Base-by-base conservation (phyloP, 2,888 invertebrate species). In the Stenotaenia linearis region DNA sequence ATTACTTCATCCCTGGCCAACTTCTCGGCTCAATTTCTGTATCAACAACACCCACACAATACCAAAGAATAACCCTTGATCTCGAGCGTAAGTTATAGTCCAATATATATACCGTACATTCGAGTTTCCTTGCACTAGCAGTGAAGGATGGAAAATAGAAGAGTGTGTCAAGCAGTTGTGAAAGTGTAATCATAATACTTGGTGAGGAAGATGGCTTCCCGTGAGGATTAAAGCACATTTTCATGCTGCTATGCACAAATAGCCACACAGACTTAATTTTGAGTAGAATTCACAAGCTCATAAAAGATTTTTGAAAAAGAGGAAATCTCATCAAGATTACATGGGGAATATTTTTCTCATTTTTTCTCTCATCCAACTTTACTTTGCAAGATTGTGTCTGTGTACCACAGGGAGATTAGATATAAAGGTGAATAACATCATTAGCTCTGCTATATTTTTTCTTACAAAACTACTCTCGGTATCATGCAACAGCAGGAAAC, bases 181-280 rank as follows among this genome's bases (percentile, higher is more conserved):
- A 69, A 28, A 69, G 69, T 69, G 69, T 69, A 69, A 69, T 69
- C 69, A 69, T 69, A 69, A 69, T 69, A 69, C 69, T 69, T 69
- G 25, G 69, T 69, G 69, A 69, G 25, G 69, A 69, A 69, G 69
- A 69, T 69, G 69, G 69, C 28, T 69, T 69, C 69, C 69, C 25
- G 69, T 69, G 69, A 28, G 25, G 69, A 69, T 69, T 69, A 69
- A 69, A 69, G 25, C 69, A 69, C 69, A 69, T 69, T 69, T 69
- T 69, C 69, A 69, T 69, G 69, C 69, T 69, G 69, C 69, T 69
- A 69, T 69, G 69, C 69, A 69, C 69, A 69, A 69, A 69, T 69
- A 69, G 69, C 25, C 69, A 69, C 69, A 69, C 69, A 69, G 69
- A 69, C 69, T 69, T 69, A 69, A 69, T 69, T 69, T 69, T 23